Evolutionary conservation across 2,888 invertebrate species (phyloP).

Genomic region (Slavum lentiscoides): DNA sequence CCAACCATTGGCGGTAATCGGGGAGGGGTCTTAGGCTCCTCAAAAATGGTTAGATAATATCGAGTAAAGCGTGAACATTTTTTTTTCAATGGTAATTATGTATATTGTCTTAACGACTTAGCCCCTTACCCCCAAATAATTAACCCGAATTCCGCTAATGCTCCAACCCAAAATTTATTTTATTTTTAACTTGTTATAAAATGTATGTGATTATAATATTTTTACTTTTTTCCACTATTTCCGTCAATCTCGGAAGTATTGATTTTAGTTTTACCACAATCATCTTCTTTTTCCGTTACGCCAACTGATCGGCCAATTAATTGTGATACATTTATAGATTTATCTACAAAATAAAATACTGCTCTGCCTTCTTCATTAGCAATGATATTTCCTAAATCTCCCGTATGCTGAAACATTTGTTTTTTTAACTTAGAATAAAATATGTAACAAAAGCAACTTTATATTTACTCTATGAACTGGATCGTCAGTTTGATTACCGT

Average conservation of each 20-base stretch:
- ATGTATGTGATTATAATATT: not conserved
- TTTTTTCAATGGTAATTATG: no score
- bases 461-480: conserved; percentile 60
- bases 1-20: no score
- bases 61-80: no score
- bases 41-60: no score
- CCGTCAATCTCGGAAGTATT: conserved; percentile 67
- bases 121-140: no score
- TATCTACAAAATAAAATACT: conserved; percentile 68
- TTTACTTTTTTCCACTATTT: conserved; percentile 65
- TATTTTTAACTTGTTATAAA: no score
- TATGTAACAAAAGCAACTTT: not conserved
- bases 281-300: conserved; percentile 68
- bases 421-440: not conserved
- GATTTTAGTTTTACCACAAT: conserved; percentile 65
- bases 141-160: no score
- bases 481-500: conserved; percentile 63
- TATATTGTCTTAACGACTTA: no score
- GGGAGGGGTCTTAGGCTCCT: no score
- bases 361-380: conserved; percentile 69
- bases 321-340: conserved; percentile 69
- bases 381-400: conserved; percentile 69
- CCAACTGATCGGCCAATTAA: conserved; percentile 80
- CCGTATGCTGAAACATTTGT: conserved; percentile 62
- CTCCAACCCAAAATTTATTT: no score